Percentiles rank a stretch among this genome's conserved stretches.
phyloP scores from a whole-genome alignment of 2,797 vertebrate genomes.

The Notolepis coatsorum region DNA sequence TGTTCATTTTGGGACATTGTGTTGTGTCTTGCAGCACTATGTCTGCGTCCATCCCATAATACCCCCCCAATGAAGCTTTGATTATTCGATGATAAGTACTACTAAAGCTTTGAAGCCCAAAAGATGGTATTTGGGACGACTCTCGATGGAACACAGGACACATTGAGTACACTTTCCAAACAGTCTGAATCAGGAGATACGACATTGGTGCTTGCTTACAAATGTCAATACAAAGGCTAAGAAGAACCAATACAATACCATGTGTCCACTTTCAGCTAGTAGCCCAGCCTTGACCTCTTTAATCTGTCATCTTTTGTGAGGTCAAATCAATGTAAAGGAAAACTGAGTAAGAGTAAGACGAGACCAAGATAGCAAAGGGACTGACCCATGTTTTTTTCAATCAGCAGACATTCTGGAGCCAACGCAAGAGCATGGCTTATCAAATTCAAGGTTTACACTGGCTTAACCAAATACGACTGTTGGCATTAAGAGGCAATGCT shows the following conservation, averaged over 20 bases:
- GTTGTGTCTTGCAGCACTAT: too few species aligned
- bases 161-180: conserved; percentile 15
- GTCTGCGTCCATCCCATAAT: too few species aligned
- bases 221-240: conserved; percentile 3
- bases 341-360: neutral
- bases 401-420: conserved; percentile 9
- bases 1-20: too few species aligned
- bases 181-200: neutral
- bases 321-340: conserved; percentile 22
- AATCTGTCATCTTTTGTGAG: conserved; percentile 19
- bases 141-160: conserved; percentile 22
- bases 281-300: conserved; percentile 11
- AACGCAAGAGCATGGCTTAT: conserved; percentile 14
- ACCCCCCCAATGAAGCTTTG: too few species aligned
- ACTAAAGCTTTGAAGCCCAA: too few species aligned
- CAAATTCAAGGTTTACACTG: neutral
- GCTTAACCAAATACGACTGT: conserved; percentile 6
- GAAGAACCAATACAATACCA: conserved; percentile 7
- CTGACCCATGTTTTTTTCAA: conserved; percentile 17
- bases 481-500: neutral
- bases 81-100: too few species aligned
- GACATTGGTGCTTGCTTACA: neutral
- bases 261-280: neutral
- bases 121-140: too few species aligned
- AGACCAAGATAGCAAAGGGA: conserved; percentile 25